Conservation (phyloP, 2,113 vertebrate genomes). For the Thalassoma bifasciatum region DNA sequence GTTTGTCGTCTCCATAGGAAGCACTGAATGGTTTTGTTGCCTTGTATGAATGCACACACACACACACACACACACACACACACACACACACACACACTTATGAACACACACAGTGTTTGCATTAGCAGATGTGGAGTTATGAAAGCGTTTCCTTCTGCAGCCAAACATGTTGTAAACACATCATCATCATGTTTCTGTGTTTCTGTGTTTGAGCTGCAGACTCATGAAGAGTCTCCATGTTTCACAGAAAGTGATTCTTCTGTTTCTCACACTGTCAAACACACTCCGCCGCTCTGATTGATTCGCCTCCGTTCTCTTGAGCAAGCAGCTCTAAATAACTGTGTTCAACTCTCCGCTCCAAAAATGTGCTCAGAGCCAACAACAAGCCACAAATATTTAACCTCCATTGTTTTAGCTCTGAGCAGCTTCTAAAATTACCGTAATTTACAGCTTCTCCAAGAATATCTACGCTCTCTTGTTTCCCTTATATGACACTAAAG, state of each 20-base stretch:
- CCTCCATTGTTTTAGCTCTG: conserved; percentile 16
- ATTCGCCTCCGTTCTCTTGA: conserved; percentile 5
- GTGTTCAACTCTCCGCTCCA: background rate
- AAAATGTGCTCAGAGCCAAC: background rate
- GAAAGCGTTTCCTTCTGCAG: conserved; percentile 36
- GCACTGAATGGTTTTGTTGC: background rate
- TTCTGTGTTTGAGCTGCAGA: too few relatives aligned
- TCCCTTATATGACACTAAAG: too few relatives aligned
- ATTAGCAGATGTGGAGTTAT: conserved; percentile 67
- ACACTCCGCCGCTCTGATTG: conserved; percentile 11
- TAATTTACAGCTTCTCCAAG: conserved; percentile 7
- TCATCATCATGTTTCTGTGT: conserved; percentile 19
- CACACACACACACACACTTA: conserved; percentile 21
- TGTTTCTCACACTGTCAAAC: conserved; percentile 11
- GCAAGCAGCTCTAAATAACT: background rate
- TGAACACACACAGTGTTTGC: conserved; percentile 33
- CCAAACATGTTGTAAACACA: conserved; percentile 48
- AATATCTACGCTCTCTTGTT: background rate
- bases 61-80: conserved; percentile 22
- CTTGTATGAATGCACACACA: conserved; percentile 16
- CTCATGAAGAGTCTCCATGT: background rate
- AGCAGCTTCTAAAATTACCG: background rate
- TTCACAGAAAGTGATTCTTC: too few relatives aligned
- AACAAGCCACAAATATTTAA: conserved; percentile 21
- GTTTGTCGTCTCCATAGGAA: conserved; percentile 32